A percentile compares a stretch with the other conserved stretches of the same genome.
Conservation (phyloP, 35 echinoderm and acorn worm species). For the Heliocidaris erythrogramma region DNA sequence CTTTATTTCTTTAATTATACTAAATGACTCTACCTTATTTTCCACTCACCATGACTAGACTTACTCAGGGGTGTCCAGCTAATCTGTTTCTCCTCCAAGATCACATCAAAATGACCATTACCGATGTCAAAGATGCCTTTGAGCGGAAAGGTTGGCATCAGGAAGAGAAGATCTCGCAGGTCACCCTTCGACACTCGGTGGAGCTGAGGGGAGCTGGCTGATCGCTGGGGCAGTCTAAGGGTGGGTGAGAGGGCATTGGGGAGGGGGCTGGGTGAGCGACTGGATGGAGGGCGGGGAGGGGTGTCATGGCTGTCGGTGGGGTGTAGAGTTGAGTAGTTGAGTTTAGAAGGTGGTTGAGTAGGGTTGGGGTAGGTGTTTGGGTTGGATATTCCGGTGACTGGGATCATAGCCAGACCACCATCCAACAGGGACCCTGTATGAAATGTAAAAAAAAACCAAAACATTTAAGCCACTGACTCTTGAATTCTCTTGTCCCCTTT, state of each 20-base stretch:
- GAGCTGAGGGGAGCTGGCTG: slow-evolving; percentile 40
- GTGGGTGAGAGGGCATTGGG: background rate
- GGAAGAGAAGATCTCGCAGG: background rate
- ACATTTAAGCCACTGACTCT: too few species aligned
- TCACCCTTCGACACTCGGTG: slow-evolving; percentile 21
- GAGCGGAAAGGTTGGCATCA: slow-evolving; percentile 44
- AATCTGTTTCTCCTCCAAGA: slow-evolving; percentile 48
- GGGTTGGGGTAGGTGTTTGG: background rate
- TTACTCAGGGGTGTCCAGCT: slow-evolving; percentile 51
- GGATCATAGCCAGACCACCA: background rate
- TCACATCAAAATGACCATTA: slow-evolving; percentile 61
- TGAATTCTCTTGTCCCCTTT: too few species aligned
- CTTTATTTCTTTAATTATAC: too few species aligned
- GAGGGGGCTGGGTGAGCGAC: background rate
- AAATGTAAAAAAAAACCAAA: background rate
- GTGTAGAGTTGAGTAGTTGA: background rate
- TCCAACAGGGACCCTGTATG: background rate
- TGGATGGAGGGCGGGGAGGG: background rate
- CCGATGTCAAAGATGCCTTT: slow-evolving; percentile 73
- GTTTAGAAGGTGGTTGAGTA: background rate
- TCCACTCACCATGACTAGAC: slow-evolving; percentile 34
- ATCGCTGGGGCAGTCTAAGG: background rate
- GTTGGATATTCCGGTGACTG: background rate
- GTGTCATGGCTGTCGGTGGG: background rate
- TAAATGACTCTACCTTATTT: too few species aligned